Base-by-base conservation (phyloP, 2,797 vertebrate species). In the Epinephelus malabaricus region DNA sequence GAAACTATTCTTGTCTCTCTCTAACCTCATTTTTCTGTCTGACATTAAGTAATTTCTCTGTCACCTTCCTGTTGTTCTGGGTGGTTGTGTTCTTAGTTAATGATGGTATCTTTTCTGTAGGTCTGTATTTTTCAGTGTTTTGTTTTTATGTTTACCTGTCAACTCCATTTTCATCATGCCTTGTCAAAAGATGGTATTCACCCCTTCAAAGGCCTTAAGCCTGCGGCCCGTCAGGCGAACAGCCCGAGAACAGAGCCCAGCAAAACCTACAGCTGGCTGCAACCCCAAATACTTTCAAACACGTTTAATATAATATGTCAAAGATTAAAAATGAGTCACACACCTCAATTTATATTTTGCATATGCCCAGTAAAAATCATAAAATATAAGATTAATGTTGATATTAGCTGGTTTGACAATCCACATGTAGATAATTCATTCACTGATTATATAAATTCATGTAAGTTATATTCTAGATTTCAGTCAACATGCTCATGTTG, bases 141-240 rank as follows among this genome's bases (percentile, higher is more conserved):
- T 74, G 45, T 69, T 84, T 88, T 88, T 81, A 70, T 83, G 86
- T 84, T 89, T 82, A 87, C 81, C 88, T 73, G 76, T 94, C 90
- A 91, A 81, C 90, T 89, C 89, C 93, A 94, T 97, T 96, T 97
- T 90, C 94, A 92, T 96, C 97, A 97, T 97, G 95, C 96, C 98
- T 96, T 96, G 97, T 99, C 97, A 97, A 98, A 99, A 99, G 98
- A 99, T 99, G 98, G 98, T 97, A 98, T 99, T 99, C 98, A 98
- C 98, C 98, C 98, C 98, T 99, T 99, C 98, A 99, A 99, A 99
- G 98, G 98, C 98, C 98, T 97, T 97, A 98, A 99, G 98, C 98
- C 98, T 99, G 98, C 98, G 98, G 97, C 98, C 98, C 97, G 97
- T 97, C 97, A 95, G 95, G 98, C 95, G 98, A 98, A 99, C 98